These are phyloP conservation scores for Acronicta alni DNA, from an alignment of 2,888 invertebrate genomes.

Conservation along the genomic window DNA sequence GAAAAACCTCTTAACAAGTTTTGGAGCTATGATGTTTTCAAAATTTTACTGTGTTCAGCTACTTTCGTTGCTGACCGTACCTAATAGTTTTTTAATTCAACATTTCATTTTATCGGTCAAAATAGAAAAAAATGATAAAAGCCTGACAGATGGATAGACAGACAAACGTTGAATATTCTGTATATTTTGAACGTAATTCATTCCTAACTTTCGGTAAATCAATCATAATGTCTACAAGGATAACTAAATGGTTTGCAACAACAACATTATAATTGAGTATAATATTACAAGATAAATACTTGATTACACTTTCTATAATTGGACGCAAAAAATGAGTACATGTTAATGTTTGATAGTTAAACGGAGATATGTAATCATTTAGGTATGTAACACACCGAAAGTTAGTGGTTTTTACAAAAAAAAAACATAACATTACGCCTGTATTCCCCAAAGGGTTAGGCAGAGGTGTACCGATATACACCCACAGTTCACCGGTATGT, in stretches of 20 bases:
- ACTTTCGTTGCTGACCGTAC: too few relatives aligned
- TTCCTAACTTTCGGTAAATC: slow-evolving; percentile 45
- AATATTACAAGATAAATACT: slow-evolving; percentile 30
- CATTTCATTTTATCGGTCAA: too few relatives aligned
- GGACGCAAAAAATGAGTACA: slow-evolving; percentile 35
- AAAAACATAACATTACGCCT: too few relatives aligned
- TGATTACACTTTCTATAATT: slow-evolving; percentile 55
- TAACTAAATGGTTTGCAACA: slow-evolving; percentile 34
- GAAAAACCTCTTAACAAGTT: too few relatives aligned
- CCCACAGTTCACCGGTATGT: too few relatives aligned
- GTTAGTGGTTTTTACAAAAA: not conserved
- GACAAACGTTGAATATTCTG: not conserved
- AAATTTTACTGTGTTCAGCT: too few relatives aligned
- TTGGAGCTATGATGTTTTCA: too few relatives aligned
- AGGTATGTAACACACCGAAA: not conserved
- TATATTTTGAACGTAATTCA: slow-evolving; percentile 2
- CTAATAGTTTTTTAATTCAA: too few relatives aligned
- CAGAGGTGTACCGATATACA: too few relatives aligned
- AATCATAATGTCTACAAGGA: slow-evolving; percentile 49
- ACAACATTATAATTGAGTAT: slow-evolving; percentile 31
- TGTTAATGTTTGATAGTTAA: slow-evolving; percentile 27
- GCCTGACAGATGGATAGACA: not conserved
- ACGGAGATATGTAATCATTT: slow-evolving; percentile 14
- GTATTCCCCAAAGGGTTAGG: too few relatives aligned
- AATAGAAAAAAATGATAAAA: not conserved